Conservation (phyloP, 2,888 invertebrate genomes). For the Lacanobia oleracea region DNA sequence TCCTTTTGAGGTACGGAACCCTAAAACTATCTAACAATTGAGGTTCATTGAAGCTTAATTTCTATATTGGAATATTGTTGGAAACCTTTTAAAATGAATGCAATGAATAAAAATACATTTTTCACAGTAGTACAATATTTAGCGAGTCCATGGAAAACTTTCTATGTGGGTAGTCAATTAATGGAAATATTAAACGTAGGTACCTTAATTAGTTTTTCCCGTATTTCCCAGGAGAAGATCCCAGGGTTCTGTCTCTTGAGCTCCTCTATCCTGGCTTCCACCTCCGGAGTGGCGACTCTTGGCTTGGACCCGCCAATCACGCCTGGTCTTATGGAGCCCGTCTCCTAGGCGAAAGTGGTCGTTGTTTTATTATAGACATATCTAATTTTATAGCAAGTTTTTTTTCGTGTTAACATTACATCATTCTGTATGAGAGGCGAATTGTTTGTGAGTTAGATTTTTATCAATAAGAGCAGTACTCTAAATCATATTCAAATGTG, state of each 20-base stretch:
- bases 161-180: background rate
- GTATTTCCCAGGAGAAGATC: conserved; percentile 98
- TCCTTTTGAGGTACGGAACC: too few relatives aligned
- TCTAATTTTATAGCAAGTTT: conserved; percentile 42
- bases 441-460: background rate
- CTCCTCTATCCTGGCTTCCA: conserved; percentile 97
- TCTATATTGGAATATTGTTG: background rate
- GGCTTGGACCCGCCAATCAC: conserved; percentile 98
- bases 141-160: background rate
- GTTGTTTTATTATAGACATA: conserved; percentile 61
- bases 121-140: background rate
- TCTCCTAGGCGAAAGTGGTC: conserved; percentile 92
- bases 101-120: background rate
- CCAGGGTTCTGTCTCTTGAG: conserved; percentile 97
- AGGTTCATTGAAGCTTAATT: background rate
- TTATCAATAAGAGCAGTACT: background rate
- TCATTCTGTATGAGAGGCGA: conserved; percentile 1
- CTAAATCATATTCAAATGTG: conserved; percentile 7
- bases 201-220: conserved; percentile 97
- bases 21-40: background rate
- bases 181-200: conserved; percentile 59
- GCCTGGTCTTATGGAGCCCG: conserved; percentile 98
- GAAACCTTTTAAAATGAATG: background rate
- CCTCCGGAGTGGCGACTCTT: conserved; percentile 97
- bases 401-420: conserved; percentile 7